Evolutionary conservation across 2,797 vertebrate genomes (phyloP), one percentile per base, ranked within the genome.

Genomic region (Schizothorax lantsangensis): DNA sequence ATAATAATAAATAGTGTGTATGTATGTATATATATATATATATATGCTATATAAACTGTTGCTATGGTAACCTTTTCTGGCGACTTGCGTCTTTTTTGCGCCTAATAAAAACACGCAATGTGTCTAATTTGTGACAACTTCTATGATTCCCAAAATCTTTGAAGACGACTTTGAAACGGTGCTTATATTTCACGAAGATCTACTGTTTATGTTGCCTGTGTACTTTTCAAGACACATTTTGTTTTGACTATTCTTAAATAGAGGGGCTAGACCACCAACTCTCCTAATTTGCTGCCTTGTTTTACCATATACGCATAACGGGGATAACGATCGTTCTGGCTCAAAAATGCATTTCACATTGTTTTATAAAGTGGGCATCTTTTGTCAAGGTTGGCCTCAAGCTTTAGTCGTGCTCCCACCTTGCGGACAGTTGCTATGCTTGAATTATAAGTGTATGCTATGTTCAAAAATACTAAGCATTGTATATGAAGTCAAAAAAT

Each of bases 381-480:
- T 69, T 54, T 45, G 8, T 66, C 57, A 66, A 9, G 26, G 17
- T 45, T 73, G 26, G 59, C n/a, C 30, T 68, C 15, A 69, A 69
- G 74, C 86, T 84, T 75, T 77, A 64, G 80, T 74, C 73, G 59
- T 88, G 87, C 85, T 89, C 88, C 89, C 90, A 90, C 89, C 89
- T 90, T 86, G 89, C 86, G 86, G 86, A 74, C 87, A 90, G 66
- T 17, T 23, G 45, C 71, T 26, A 45, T 71, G 40, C 73, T 15
- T 84, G 47, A 62, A 81, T 88, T 6, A 38, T 54, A 69, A 79
- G 78, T 68, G 47, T 71, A n/a, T n/a, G 43, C 6, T 75, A 71
- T n/a, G 52, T 78, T 6, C 57, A 59, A 4, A 38, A 79, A 9
- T 11, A 52, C 11, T 64, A 15, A 45, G 59, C 84, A 23, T 11